Percentiles rank a stretch among this genome's conserved stretches.
phyloP scores from a whole-genome alignment of 2,888 invertebrate species.

The Troides aeacus region DNA sequence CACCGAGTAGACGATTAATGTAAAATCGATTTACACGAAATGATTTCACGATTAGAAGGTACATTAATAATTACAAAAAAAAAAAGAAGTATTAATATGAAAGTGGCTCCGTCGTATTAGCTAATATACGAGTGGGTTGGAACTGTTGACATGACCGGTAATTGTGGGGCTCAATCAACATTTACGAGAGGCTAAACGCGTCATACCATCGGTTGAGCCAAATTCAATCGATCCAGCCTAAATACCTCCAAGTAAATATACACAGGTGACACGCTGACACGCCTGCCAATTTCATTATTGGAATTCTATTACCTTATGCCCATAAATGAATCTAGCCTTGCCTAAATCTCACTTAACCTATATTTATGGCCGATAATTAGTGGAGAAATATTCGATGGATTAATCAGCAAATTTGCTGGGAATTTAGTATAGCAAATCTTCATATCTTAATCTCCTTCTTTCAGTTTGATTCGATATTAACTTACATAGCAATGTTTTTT shows the following conservation, averaged over 20 bases:
- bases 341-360: slow-evolving; percentile 1
- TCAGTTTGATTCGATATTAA: too few species aligned
- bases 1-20: too few species aligned
- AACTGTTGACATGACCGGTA: slow-evolving; percentile 21
- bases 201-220: slow-evolving; percentile 12
- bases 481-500: too few species aligned
- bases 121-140: slow-evolving; percentile 7
- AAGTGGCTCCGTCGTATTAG: neutral
- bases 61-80: neutral
- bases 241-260: slow-evolving; percentile 27
- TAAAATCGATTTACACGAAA: too few species aligned
- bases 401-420: neutral
- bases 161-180: slow-evolving; percentile 24
- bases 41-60: too few species aligned
- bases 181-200: slow-evolving; percentile 24
- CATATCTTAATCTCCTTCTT: too few species aligned
- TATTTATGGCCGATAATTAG: neutral
- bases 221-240: slow-evolving; percentile 24
- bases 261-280: slow-evolving; percentile 28
- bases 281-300: slow-evolving; percentile 30
- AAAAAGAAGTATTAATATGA: neutral
- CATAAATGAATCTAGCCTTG: slow-evolving; percentile 16
- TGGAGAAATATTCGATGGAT: neutral
- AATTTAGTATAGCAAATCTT: neutral
- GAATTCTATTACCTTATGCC: slow-evolving; percentile 27